Evolutionary conservation across 2,113 vertebrate species (phyloP).

Genomic region (Balaenoptera acutorostrata): DNA sequence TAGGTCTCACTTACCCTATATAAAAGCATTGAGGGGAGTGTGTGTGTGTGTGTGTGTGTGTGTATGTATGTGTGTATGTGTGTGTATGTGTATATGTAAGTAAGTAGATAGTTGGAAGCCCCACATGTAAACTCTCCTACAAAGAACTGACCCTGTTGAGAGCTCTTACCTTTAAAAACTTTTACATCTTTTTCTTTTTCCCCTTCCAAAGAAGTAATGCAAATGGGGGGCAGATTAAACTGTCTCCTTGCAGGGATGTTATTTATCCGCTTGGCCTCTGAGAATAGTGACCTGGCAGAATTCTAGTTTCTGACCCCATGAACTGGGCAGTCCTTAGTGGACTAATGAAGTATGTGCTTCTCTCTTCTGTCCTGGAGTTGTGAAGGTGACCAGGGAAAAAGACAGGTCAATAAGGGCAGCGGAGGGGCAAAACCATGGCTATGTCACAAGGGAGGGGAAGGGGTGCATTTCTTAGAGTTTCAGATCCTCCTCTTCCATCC

Average conservation of each 20-base stretch:
- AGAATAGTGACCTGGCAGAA: not conserved
- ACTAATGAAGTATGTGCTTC: not conserved
- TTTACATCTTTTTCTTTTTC: not conserved
- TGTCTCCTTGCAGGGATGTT: not conserved
- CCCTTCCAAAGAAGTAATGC: not conserved
- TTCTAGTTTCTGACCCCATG: not conserved
- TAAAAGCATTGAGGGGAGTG: not conserved
- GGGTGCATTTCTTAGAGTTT: not conserved
- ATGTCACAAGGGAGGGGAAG: not conserved
- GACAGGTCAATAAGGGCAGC: not conserved
- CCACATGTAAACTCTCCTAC: not conserved
- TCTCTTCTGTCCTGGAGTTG: not conserved
- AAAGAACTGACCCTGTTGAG: not conserved
- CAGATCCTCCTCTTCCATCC: not conserved
- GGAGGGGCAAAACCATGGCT: no score
- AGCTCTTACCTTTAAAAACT: not conserved
- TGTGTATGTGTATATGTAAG: not conserved
- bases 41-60: not conserved
- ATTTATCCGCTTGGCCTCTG: not conserved
- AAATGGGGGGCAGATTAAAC: not conserved
- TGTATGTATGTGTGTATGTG: not conserved
- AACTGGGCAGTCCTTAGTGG: not conserved
- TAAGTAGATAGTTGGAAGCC: not conserved
- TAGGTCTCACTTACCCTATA: not conserved
- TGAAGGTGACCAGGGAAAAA: not conserved